phyloP scores from a whole-genome alignment of 2,797 vertebrate genomes.

The Tapera naevia region DNA sequence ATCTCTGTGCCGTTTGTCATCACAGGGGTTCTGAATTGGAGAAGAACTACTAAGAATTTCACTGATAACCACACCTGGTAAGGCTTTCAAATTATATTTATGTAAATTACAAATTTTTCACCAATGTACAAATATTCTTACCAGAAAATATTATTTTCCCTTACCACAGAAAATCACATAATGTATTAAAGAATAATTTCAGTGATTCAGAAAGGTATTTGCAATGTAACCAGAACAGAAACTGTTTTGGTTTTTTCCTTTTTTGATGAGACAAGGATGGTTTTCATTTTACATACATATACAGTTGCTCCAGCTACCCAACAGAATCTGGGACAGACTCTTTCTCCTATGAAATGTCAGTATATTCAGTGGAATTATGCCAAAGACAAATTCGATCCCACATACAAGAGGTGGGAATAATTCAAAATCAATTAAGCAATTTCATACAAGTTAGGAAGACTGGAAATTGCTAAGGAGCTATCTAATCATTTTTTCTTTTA shows the following conservation, averaged over 20 bases:
- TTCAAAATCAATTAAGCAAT: background rate
- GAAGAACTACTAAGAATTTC: background rate
- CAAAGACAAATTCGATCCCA: background rate
- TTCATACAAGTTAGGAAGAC: background rate
- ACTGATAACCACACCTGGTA: background rate
- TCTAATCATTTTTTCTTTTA: background rate
- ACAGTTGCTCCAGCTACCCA: background rate
- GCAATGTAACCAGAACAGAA: background rate
- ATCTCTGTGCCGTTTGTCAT: slow-evolving; percentile 97
- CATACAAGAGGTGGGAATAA: background rate
- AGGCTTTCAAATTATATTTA: background rate
- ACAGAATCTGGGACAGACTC: background rate
- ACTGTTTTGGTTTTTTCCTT: too few species aligned
- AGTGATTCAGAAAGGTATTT: background rate
- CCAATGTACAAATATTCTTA: background rate
- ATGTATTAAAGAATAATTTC: background rate
- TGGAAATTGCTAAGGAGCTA: background rate
- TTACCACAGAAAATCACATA: background rate
- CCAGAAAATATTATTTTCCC: background rate
- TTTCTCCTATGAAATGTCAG: background rate
- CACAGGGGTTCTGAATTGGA: slow-evolving; percentile 88
- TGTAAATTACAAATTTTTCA: background rate
- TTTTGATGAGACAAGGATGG: background rate
- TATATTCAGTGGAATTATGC: background rate
- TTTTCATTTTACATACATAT: background rate